phyloP scores from a whole-genome alignment of 64 coral and sea anemone species.

The Montipora cactus region DNA sequence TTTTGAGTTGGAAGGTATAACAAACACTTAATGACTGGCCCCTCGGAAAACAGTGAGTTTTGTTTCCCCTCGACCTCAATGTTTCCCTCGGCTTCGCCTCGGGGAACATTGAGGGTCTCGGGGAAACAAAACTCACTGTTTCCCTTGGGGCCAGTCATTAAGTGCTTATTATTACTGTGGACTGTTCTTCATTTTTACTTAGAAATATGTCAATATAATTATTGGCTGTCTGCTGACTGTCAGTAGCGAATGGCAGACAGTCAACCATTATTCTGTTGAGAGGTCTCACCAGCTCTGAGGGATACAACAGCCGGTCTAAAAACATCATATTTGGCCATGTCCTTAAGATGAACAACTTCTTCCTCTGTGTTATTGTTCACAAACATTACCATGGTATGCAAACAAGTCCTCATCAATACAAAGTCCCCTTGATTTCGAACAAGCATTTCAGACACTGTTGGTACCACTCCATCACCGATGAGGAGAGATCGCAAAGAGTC shows the following conservation, averaged over 20 bases:
- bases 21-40: no score
- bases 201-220: no score
- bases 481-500: conserved; percentile 65
- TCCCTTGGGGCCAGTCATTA: no score
- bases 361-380: conserved; percentile 82
- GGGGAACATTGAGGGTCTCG: no score
- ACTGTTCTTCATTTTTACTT: no score
- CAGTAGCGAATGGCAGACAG: background rate
- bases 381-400: conserved; percentile 93
- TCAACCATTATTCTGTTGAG: background rate
- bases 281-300: conserved; percentile 78
- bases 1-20: no score
- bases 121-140: no score
- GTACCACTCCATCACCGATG: conserved; percentile 62
- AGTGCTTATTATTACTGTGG: no score
- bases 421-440: conserved; percentile 84
- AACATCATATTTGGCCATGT: conserved; percentile 85
- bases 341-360: conserved; percentile 75
- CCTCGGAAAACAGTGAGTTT: no score
- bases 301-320: conserved; percentile 78
- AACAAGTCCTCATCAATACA: conserved; percentile 86
- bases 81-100: no score
- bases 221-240: no score
- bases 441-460: conserved; percentile 74
- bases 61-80: no score